Base-by-base conservation (phyloP, 2,888 invertebrate species). In the Ophioninae sp. region DNA sequence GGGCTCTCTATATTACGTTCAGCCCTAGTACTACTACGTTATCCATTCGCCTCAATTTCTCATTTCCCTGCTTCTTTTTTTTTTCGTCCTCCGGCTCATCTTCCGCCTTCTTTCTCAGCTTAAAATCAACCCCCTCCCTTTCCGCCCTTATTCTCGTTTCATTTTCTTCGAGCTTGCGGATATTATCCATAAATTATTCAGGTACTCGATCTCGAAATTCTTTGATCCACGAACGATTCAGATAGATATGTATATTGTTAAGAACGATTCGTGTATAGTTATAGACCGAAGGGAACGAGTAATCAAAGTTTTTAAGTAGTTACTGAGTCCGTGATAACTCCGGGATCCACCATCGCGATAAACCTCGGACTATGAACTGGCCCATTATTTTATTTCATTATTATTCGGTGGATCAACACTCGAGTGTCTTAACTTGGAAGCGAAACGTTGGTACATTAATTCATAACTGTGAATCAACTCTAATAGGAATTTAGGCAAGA, bases 161-260 rank as follows among this genome's bases (percentile, higher is more conserved):
- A 82, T 82, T 59, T 65, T 82, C 64, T 64, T 39, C 69, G 41
- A 70, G 78, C 64, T 82, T 39, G 6, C 74, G 74, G 74, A 73
- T 74, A 79, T 78, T 69, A 74, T 78, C 73, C 78, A 74, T 79
- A 82, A 82, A 82, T 82, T 82, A 79, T 82, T 82, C 82, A 74
- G 57, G 44, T 64, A 82, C 68, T 65, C 74, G 79, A 69, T 79
- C 56, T 64, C 59, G 30, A 59, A 69, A 73, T 78, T 73, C 74
- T 78, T 69, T 70, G 82, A 79, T 78, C 73, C 82, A 8, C 62
- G 68, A 82, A 78, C 73, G 73, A 78, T 65, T 82, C 68, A 73
- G 68, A 62, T 74, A 30, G 44, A 10, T 20, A n/a, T 72, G 30
- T 30, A 62, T 81, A 72, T 77, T 21, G 56, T 44, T 37, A 39